Conservation (phyloP, 2,888 invertebrate genomes). For the Drosophila buzzatii region DNA sequence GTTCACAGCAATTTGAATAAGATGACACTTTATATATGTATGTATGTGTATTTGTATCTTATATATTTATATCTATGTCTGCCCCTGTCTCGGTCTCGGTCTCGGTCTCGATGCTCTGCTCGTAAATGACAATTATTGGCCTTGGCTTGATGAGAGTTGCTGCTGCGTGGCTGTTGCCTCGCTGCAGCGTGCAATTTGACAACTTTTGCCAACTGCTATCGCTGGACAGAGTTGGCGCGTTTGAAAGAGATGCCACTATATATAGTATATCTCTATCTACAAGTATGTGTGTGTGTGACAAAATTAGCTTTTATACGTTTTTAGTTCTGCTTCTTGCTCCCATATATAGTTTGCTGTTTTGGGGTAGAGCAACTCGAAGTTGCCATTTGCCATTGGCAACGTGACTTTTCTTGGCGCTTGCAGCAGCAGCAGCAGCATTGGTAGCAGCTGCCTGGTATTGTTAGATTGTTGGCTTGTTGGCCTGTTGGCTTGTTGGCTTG, state of each 20-base stretch:
- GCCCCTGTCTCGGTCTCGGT: neutral
- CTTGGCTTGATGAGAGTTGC: conserved; percentile 31
- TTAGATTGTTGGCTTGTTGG: conserved; percentile 15
- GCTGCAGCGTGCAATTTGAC: conserved; percentile 28
- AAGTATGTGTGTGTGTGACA: neutral
- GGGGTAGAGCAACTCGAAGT: conserved; percentile 18
- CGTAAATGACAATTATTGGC: conserved; percentile 48
- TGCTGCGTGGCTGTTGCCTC: neutral
- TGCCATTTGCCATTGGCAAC: conserved; percentile 36
- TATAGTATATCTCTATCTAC: neutral
- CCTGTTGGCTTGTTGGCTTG: conserved; percentile 22
- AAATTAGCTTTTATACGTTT: conserved; percentile 30
- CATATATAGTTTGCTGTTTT: conserved; percentile 27
- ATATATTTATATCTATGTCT: neutral
- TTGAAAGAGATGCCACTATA: neutral
- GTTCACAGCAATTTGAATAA: neutral
- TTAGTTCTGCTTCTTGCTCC: conserved; percentile 23
- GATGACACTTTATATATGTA: neutral
- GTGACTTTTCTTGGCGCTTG: conserved; percentile 35
- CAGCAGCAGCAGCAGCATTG: neutral
- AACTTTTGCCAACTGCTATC: conserved; percentile 36
- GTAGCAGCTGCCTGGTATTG: conserved; percentile 34
- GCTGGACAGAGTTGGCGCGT: neutral
- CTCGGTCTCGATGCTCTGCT: conserved; percentile 7
- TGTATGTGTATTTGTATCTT: neutral